Percentiles rank a stretch among this genome's conserved stretches.
Conservation (phyloP, 1,140 invertebrate species). For the Orius laevigatus region DNA sequence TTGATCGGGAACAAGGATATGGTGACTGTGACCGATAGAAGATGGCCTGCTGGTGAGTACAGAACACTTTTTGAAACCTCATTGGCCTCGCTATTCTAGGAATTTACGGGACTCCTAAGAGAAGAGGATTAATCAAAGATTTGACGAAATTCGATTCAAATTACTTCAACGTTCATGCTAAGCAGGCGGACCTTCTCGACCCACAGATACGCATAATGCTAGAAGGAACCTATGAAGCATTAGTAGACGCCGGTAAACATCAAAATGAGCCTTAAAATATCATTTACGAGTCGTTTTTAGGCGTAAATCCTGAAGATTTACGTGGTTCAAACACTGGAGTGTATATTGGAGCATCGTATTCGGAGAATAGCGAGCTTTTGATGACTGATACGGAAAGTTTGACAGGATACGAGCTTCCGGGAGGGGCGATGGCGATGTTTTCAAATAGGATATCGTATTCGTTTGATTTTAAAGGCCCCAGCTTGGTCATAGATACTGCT, state of each 20-base stretch:
- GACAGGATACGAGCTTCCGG: constrained; percentile 83
- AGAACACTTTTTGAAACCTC: no score
- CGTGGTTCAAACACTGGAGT: constrained; percentile 76
- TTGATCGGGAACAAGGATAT: constrained; percentile 74
- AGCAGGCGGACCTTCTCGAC: constrained; percentile 90
- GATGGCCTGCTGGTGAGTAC: constrained; percentile 51
- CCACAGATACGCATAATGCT: constrained; percentile 81
- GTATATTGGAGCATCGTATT: constrained; percentile 72
- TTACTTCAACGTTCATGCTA: constrained; percentile 87
- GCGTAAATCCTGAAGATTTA: constrained; percentile 61
- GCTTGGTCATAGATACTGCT: constrained; percentile 85
- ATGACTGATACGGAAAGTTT: constrained; percentile 52
- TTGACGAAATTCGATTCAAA: constrained; percentile 72
- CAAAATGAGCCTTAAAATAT: no score
- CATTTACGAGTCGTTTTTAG: no score
- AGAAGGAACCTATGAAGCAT: constrained; percentile 83
- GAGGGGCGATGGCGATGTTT: constrained; percentile 88
- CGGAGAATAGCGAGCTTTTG: constrained; percentile 74
- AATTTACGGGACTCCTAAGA: constrained; percentile 62
- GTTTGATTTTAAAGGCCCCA: constrained; percentile 84
- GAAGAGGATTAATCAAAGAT: constrained; percentile 82
- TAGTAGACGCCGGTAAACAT: constrained; percentile 68
- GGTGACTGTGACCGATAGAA: constrained; percentile 67
- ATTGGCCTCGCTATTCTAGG: no score
- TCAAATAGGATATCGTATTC: constrained; percentile 89